Conservation (phyloP, 1,140 invertebrate genomes). For the Lepidurus packardi region DNA sequence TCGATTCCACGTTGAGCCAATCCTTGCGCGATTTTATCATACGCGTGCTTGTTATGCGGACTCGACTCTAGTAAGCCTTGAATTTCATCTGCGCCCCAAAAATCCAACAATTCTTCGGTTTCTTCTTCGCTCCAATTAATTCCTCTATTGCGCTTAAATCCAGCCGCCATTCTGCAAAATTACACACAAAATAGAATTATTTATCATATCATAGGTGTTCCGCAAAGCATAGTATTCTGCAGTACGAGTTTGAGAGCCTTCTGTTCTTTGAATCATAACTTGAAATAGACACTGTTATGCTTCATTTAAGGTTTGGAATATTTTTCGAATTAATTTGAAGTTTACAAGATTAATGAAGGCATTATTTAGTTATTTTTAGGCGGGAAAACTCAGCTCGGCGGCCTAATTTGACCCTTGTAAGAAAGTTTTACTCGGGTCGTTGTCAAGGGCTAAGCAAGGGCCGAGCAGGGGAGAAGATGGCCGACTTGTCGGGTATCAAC, state of each 20-base stretch:
- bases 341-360: not conserved
- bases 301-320: not conserved
- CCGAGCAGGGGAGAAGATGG: slow-evolving; percentile 5
- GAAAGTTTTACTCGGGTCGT: slow-evolving; percentile 18
- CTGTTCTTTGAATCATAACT: no score
- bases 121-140: slow-evolving; percentile 34
- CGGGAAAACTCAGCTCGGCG: slow-evolving; percentile 6
- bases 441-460: slow-evolving; percentile 17
- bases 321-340: not conserved
- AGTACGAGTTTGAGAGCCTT: no score
- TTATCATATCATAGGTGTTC: no score
- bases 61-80: slow-evolving; percentile 28
- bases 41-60: slow-evolving; percentile 33
- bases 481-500: not conserved
- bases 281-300: no score
- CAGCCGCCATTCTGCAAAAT: not conserved
- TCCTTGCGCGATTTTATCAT: slow-evolving; percentile 29
- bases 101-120: slow-evolving; percentile 30
- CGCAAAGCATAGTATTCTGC: no score
- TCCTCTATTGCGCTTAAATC: slow-evolving; percentile 24
- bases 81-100: slow-evolving; percentile 29
- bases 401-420: slow-evolving; percentile 8
- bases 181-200: no score
- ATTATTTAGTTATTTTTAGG: not conserved
- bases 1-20: slow-evolving; percentile 29